These are phyloP conservation scores for Alectura lathami DNA, from an alignment of 2,113 vertebrate genomes.

Conservation along the genomic window DNA sequence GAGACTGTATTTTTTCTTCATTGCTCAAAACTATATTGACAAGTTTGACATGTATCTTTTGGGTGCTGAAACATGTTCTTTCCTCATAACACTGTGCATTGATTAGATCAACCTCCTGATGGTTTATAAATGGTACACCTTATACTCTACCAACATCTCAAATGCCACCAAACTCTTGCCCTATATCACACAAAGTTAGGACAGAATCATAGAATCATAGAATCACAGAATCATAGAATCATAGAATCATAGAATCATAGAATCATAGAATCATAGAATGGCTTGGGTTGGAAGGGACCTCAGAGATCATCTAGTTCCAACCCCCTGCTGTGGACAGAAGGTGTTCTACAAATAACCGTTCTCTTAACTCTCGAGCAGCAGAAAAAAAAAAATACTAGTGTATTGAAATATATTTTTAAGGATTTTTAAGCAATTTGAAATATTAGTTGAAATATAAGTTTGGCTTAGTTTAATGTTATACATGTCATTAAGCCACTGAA, in stretches of 20 bases:
- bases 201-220: too few species aligned
- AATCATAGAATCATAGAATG: too few species aligned
- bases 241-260: too few species aligned
- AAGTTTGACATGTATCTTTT: background rate
- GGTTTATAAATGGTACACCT: background rate
- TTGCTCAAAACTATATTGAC: background rate
- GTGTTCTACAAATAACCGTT: background rate
- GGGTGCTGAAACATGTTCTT: background rate
- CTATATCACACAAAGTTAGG: background rate
- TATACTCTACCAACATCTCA: background rate
- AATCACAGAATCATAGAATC: too few species aligned
- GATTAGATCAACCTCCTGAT: background rate
- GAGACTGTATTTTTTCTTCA: background rate
- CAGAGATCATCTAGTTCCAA: too few species aligned
- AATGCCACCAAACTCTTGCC: background rate
- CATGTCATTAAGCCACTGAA: background rate
- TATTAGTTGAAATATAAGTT: background rate
- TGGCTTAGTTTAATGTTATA: background rate
- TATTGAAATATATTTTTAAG: background rate
- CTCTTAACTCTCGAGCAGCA: background rate
- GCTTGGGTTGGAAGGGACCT: too few species aligned
- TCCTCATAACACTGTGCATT: accelerated
- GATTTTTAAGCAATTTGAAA: background rate
- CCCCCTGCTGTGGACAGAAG: too few species aligned
- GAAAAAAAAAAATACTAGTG: background rate